A percentile compares a stretch with the other conserved stretches of the same genome.
Conservation (phyloP, 2,888 invertebrate genomes). For the Sinotaia quadrata region DNA sequence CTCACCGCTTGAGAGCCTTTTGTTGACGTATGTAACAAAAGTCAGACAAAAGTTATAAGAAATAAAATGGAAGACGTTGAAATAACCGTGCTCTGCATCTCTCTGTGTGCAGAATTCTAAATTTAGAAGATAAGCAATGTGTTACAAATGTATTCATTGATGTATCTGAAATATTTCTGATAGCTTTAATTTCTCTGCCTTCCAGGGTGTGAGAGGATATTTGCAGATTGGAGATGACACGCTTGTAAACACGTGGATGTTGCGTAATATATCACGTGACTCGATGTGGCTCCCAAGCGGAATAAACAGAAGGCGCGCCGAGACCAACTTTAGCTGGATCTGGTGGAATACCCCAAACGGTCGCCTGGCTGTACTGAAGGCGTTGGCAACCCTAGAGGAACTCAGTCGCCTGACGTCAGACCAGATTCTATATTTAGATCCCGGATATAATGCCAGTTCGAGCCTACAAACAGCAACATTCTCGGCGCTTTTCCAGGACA, state of each 20-base stretch:
- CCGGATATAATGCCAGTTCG: neutral
- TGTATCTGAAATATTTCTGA: too few species aligned
- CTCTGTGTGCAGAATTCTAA: too few species aligned
- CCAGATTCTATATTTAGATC: conserved; percentile 10
- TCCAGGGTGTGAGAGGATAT: conserved; percentile 25
- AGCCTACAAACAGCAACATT: neutral
- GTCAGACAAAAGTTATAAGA: too few species aligned
- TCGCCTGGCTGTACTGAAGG: conserved; percentile 15
- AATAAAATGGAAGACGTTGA: too few species aligned
- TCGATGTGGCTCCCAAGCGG: conserved; percentile 26
- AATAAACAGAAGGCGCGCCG: neutral
- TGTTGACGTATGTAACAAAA: too few species aligned
- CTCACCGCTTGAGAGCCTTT: too few species aligned
- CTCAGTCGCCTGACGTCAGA: conserved; percentile 5
- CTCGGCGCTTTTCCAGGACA: neutral
- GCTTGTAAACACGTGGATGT: conserved; percentile 23
- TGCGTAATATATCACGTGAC: conserved; percentile 11
- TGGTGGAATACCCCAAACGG: conserved; percentile 16
- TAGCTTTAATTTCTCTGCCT: neutral
- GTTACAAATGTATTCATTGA: too few species aligned
- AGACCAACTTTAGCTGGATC: conserved; percentile 17
- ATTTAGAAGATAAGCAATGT: too few species aligned
- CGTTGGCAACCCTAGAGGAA: conserved; percentile 6
- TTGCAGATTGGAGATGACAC: conserved; percentile 33
- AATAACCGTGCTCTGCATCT: too few species aligned